A percentile compares a stretch with the other conserved stretches of the same genome.
phyloP scores from a whole-genome alignment of 1,140 invertebrate genomes.

The Bombus pascuorum region DNA sequence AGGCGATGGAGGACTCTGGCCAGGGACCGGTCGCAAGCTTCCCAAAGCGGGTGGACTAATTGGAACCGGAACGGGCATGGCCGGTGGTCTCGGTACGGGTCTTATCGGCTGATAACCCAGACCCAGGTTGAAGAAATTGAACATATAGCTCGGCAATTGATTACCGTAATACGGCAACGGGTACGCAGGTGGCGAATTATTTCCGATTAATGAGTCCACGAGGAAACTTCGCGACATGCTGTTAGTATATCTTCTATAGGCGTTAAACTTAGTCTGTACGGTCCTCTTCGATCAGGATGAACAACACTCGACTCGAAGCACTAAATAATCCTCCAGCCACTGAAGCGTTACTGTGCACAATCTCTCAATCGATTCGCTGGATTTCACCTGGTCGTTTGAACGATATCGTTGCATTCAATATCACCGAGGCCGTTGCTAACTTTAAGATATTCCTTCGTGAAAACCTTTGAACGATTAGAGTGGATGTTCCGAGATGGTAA shows the following conservation, averaged over 20 bases:
- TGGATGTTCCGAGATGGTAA: neutral
- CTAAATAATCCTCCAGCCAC: conserved; percentile 47
- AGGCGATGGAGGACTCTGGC: conserved; percentile 78
- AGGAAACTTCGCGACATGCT: conserved; percentile 90
- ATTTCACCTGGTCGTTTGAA: neutral
- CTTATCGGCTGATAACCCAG: conserved; percentile 78
- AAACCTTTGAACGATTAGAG: neutral
- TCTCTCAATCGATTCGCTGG: conserved; percentile 3
- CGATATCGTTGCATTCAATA: neutral
- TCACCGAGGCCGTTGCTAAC: neutral
- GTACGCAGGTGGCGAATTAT: conserved; percentile 80
- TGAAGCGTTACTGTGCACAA: conserved; percentile 22
- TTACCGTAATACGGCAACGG: conserved; percentile 78
- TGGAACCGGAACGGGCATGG: conserved; percentile 63
- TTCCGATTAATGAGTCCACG: conserved; percentile 88
- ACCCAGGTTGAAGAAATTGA: conserved; percentile 79
- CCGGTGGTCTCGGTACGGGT: conserved; percentile 74
- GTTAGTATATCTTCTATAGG: neutral
- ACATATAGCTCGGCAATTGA: conserved; percentile 78
- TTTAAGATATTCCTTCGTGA: neutral
- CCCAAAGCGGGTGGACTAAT: conserved; percentile 69
- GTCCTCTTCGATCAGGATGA: neutral
- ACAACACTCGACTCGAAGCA: conserved; percentile 31
- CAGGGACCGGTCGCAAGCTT: conserved; percentile 57
- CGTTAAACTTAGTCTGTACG: neutral